Conservation (phyloP, 2,113 vertebrate genomes). For the Mustela lutreola region DNA sequence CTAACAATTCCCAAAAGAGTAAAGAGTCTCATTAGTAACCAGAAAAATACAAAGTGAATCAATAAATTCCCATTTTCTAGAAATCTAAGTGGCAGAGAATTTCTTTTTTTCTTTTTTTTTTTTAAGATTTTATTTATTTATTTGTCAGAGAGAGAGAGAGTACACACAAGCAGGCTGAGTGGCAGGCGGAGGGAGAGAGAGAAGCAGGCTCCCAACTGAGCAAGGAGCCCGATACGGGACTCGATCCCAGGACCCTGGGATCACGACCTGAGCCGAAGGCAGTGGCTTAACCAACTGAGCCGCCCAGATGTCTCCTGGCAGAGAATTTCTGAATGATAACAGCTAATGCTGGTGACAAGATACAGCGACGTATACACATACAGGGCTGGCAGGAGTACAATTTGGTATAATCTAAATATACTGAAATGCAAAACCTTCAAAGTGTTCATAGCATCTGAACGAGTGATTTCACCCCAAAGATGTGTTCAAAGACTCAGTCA, state of each 20-base stretch:
- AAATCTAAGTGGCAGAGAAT: neutral
- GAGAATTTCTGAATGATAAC: neutral
- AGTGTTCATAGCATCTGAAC: neutral
- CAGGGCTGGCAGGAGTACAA: neutral
- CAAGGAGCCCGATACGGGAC: too few species aligned
- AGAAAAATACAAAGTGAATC: constrained; percentile 43
- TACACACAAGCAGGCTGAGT: too few species aligned
- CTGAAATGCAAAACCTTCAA: neutral
- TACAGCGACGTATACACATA: neutral
- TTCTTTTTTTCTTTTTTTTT: neutral
- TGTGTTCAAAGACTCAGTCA: neutral
- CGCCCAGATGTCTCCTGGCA: neutral
- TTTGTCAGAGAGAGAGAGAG: too few species aligned
- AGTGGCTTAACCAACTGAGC: too few species aligned
- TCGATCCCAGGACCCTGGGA: too few species aligned
- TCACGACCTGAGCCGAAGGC: too few species aligned
- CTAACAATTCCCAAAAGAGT: constrained; percentile 24
- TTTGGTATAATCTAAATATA: neutral
- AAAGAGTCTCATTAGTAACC: constrained; percentile 7
- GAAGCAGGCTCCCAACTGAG: too few species aligned
- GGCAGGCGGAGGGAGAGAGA: too few species aligned
- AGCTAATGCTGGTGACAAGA: neutral
- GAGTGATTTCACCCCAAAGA: neutral
- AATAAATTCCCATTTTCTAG: constrained; percentile 34
- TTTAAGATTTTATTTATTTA: too few species aligned